These are phyloP conservation scores for Polyommatus iphigenia DNA, from an alignment of 2,888 invertebrate species.

Conservation along the genomic window DNA sequence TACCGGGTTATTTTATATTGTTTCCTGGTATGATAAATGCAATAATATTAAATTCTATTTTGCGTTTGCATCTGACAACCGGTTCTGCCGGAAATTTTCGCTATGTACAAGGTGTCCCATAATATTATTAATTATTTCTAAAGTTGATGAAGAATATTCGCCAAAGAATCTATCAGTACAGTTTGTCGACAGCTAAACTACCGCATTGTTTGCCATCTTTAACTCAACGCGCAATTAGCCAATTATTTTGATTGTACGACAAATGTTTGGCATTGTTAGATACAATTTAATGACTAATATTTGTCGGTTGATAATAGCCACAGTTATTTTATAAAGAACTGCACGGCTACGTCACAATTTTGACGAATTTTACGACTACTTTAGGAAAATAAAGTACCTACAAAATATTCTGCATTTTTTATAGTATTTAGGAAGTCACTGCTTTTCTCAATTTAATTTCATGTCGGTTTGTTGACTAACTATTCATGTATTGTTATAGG, in stretches of 20 bases:
- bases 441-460: neutral
- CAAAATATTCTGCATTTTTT: neutral
- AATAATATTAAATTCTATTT: neutral
- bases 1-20: neutral
- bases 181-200: conserved; percentile 1
- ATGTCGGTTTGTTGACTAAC: neutral
- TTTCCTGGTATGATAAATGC: neutral
- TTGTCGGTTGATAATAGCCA: neutral
- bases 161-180: conserved; percentile 25
- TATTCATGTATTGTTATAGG: neutral
- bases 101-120: neutral
- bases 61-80: neutral
- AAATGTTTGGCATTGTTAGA: conserved; percentile 15
- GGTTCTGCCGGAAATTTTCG: neutral
- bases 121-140: neutral
- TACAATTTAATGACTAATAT: conserved; percentile 3
- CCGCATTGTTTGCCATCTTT: conserved; percentile 25
- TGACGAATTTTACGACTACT: neutral
- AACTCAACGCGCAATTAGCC: conserved; percentile 4
- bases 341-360: neutral
- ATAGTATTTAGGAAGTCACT: neutral
- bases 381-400: neutral
- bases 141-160: conserved; percentile 15
- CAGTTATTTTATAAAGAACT: neutral
- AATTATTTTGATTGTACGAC: neutral